phyloP scores from a whole-genome alignment of 2,888 invertebrate genomes.

The Rhaphigaster nebulosa region DNA sequence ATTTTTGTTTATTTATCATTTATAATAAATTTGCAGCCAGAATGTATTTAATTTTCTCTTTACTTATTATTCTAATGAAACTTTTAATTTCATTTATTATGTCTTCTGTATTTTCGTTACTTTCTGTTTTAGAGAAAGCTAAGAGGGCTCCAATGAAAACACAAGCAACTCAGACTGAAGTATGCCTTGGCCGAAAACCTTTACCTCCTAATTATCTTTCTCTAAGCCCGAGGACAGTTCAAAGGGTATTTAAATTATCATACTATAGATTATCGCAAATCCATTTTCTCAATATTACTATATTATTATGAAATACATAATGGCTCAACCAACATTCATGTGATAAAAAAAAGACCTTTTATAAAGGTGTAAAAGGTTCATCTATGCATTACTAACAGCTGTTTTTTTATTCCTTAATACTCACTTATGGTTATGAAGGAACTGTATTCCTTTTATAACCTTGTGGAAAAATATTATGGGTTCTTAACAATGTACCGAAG shows the following conservation, averaged over 20 bases:
- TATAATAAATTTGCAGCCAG: neutral
- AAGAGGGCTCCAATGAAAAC: conserved; percentile 91
- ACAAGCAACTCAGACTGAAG: conserved; percentile 92
- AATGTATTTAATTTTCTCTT: neutral
- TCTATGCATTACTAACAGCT: too few relatives aligned
- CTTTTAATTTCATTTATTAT: neutral
- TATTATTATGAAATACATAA: neutral
- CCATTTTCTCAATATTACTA: neutral
- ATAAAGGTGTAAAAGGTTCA: too few relatives aligned
- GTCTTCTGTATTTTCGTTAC: neutral
- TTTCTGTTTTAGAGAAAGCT: conserved; percentile 76
- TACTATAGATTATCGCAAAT: neutral
- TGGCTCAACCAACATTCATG: too few relatives aligned
- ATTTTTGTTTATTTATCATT: neutral
- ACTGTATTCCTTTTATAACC: too few relatives aligned
- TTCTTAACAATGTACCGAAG: too few relatives aligned
- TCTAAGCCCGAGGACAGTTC: conserved; percentile 85
- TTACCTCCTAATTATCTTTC: conserved; percentile 76
- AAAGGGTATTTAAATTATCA: conserved; percentile 75
- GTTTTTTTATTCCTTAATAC: too few relatives aligned
- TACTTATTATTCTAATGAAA: neutral
- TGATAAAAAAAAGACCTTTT: too few relatives aligned
- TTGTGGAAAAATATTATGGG: too few relatives aligned
- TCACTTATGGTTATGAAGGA: too few relatives aligned
- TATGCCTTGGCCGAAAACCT: conserved; percentile 79